phyloP scores from a whole-genome alignment of 2,113 vertebrate genomes.

The Phocoena phocoena region DNA sequence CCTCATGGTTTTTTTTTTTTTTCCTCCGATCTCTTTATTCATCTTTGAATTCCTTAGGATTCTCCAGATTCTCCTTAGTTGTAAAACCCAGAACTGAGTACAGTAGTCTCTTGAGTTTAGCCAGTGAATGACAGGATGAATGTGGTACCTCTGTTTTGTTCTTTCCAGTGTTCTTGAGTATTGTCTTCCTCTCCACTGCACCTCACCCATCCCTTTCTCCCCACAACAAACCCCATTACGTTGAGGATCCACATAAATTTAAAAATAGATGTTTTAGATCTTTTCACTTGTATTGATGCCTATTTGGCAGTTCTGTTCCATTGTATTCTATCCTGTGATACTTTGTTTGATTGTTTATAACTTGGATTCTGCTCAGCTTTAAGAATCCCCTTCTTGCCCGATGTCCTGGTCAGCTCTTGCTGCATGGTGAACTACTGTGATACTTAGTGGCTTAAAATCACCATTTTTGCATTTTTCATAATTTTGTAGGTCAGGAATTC shows the following conservation, averaged over 20 bases:
- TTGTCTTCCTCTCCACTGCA: not conserved
- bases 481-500: not conserved
- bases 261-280: not conserved
- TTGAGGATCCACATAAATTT: not conserved
- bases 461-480: not conserved
- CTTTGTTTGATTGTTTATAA: not conserved
- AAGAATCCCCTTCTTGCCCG: not conserved
- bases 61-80: not conserved
- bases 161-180: not conserved
- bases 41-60: not conserved
- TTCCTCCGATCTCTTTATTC: not conserved
- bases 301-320: not conserved
- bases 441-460: not conserved
- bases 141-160: not conserved
- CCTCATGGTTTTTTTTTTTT: not conserved
- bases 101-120: not conserved
- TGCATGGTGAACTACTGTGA: not conserved
- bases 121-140: not conserved
- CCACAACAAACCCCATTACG: not conserved
- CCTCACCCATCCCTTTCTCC: no score
- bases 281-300: not conserved
- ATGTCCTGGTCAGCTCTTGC: not conserved
- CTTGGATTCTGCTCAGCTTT: not conserved
- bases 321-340: not conserved
- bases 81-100: not conserved